Base-by-base conservation (phyloP, 2,113 vertebrate genomes). In the Oryzias celebensis region DNA sequence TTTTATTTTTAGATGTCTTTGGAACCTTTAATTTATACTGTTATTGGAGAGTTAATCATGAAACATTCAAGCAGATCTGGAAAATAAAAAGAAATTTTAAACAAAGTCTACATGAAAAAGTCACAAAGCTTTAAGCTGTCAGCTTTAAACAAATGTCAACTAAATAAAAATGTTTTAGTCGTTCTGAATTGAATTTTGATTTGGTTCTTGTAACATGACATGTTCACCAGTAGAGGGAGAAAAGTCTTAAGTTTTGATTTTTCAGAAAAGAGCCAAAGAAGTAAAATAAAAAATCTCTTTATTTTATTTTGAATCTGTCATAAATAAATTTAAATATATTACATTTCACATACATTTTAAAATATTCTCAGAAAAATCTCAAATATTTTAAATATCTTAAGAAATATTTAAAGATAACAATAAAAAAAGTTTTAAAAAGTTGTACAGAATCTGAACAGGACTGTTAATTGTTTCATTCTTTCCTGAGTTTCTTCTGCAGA, bases 331-430 rank as follows among this genome's bases (percentile, higher is more conserved):
- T 67, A 8, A 62, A 63, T 66, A 74, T 53, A 72, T 61, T 68
- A 73, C 67, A 63, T 2, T 57, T 81, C 62, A 49, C 75, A 54
- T 68, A 71, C 67, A 63, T 2, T 57, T 81, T 62, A 49, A 77
- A 60, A 28, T 71, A 48, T 1, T 41, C 62, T 13, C 7, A 64
- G 59, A 36, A 36, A 36, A 12, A 36, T 47, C 8, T 66, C 46
- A 52, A 62, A 10, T 60, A 15, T 41, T 12, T 45, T 63, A 20
- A 64, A 22, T 28, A 62, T 62, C 14, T 57, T 0, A 74, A 77
- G 77, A 75, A 75, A 79, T 78, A 36, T 4, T 46, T 64, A 76
- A 78, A 14, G 41, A 45, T 52, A 43, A 24, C 62, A 65, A 80
- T 58, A 76, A 43, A 53, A 14, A 12, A 57, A 10, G 26, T 26